These are phyloP conservation scores for Macheiramphus alcinus DNA, from an alignment of 2,113 vertebrate species.

Conservation along the genomic window DNA sequence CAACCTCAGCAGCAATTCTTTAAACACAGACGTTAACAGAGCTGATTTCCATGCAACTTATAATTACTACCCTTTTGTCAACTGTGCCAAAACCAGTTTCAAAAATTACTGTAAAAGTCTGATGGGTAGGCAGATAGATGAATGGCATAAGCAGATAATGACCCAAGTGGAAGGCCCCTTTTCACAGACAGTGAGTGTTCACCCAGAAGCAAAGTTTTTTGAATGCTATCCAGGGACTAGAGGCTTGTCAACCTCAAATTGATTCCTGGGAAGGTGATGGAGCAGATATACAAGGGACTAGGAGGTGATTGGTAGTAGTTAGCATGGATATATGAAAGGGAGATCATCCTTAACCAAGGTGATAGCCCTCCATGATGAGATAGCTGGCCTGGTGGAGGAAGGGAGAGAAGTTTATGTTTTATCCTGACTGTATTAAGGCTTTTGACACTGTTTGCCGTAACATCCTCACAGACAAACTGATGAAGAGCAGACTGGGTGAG, in stretches of 20 bases:
- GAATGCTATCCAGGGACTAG: not conserved
- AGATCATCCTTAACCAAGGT: not conserved
- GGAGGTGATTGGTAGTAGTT: not conserved
- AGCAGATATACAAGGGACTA: not conserved
- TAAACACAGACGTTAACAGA: not conserved
- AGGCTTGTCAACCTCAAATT: not conserved
- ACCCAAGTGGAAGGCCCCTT: not conserved
- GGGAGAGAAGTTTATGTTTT: not conserved
- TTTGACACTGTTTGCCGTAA: not conserved
- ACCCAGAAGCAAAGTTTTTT: not conserved
- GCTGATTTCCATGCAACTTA: not conserved
- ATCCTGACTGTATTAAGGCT: rapidly evolving
- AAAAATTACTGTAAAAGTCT: not conserved
- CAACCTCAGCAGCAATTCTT: not conserved
- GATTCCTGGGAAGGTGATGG: not conserved
- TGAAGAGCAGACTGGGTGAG: not conserved
- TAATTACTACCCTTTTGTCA: not conserved
- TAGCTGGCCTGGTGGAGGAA: not conserved
- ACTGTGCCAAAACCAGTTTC: not conserved
- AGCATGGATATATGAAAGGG: not conserved
- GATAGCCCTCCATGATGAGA: not conserved
- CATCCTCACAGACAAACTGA: not conserved
- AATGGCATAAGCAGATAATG: not conserved
- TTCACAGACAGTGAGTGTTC: not conserved
- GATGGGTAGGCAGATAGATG: not conserved